Evolutionary conservation across 2,113 vertebrate species (phyloP).

Genomic region (Oryctolagus cuniculus): DNA sequence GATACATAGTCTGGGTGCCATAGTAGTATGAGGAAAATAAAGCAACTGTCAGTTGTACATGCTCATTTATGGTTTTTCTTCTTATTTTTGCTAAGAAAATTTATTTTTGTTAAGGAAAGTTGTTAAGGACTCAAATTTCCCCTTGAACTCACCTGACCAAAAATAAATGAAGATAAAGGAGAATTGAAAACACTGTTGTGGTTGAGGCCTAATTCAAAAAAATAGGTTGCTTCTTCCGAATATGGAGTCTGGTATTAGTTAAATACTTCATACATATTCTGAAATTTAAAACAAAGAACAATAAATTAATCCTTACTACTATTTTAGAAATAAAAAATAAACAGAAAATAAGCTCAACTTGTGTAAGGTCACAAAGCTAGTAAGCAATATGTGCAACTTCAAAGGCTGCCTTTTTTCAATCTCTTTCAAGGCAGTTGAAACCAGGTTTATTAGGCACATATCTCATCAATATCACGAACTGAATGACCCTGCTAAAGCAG

Average conservation of each 20-base stretch:
- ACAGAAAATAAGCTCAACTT: neutral
- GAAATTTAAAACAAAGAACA: neutral
- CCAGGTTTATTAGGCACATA: neutral
- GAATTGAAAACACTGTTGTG: neutral
- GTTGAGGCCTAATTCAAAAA: neutral
- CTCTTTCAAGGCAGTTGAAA: neutral
- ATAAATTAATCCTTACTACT: neutral
- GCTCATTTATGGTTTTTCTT: constrained; percentile 26
- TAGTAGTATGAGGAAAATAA: constrained; percentile 51
- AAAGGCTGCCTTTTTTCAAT: neutral
- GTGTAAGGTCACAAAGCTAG: neutral
- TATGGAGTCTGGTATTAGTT: neutral
- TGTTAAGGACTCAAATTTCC: constrained; percentile 30
- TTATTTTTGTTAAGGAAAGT: no score
- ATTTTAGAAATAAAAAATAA: neutral
- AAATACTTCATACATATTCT: neutral
- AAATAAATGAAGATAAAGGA: neutral
- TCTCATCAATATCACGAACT: neutral
- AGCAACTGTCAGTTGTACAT: constrained; percentile 42
- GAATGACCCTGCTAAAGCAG: neutral
- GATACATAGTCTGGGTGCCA: constrained; percentile 25
- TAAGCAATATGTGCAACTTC: neutral
- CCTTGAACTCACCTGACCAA: neutral
- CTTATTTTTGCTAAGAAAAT: neutral
- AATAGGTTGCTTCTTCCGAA: constrained; percentile 4